Percentiles rank a stretch among this genome's conserved stretches.
phyloP scores from a whole-genome alignment of 1,140 invertebrate species.

The Achatina immaculata region DNA sequence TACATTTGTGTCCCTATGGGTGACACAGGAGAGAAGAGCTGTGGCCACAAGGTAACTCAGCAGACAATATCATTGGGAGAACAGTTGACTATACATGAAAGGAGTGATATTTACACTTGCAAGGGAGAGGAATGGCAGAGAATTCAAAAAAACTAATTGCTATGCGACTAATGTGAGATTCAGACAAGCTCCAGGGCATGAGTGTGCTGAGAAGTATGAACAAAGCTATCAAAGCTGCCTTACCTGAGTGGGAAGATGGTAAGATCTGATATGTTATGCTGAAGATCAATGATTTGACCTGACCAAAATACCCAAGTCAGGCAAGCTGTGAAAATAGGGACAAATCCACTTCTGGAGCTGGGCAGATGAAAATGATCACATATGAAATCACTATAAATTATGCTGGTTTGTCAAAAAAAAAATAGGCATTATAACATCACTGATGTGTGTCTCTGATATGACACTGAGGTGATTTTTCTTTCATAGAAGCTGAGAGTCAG shows the following conservation, averaged over 20 bases:
- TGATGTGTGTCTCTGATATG: background rate
- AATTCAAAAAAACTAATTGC: background rate
- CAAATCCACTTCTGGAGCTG: background rate
- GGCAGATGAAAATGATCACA: background rate
- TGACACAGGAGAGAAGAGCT: constrained; percentile 5
- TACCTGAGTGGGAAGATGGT: background rate
- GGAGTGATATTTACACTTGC: background rate
- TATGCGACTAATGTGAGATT: background rate
- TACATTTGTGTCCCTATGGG: constrained; percentile 39
- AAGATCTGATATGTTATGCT: background rate
- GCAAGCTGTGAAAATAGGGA: background rate
- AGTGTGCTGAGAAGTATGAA: background rate
- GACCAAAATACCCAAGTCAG: background rate
- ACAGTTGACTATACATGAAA: background rate
- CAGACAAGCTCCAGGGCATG: background rate
- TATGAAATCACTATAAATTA: background rate
- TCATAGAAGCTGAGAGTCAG: background rate
- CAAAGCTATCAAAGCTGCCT: background rate
- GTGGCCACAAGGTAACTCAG: constrained; percentile 29
- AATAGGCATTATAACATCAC: background rate
- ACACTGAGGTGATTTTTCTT: background rate
- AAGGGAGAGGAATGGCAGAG: background rate
- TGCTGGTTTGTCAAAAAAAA: background rate
- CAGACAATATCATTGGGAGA: background rate
- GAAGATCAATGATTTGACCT: background rate